Evolutionary conservation across 2,113 vertebrate species (phyloP), one percentile per base, ranked within the genome.

Genomic region (Rousettus leschenaultii): DNA sequence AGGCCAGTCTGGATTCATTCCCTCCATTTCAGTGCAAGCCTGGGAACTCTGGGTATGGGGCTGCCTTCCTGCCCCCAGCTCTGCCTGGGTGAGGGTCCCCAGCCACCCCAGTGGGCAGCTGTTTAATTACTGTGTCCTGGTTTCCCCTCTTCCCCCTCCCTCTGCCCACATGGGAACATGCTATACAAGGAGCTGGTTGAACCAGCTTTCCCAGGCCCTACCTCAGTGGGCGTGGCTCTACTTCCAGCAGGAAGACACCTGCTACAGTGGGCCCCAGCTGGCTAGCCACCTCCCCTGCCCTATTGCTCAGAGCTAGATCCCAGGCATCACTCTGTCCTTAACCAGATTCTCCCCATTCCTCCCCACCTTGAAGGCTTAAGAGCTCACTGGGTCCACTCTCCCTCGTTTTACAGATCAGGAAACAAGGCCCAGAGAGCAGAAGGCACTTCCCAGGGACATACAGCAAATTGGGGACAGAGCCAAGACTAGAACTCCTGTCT

Each of bases 171-270:
- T 48, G 78, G 75, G 57, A 95, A 75, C 77, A 87, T 0, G 3
- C 80, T 65, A 82, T 35, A 45, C 13, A 11, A 88, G 93, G 66
- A 98, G 95, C 96, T 94, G 89, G 97, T 94, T 78, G 19, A 96
- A 98, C 97, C 95, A 95, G 97, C 95, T 97, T 82, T 94, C 94
- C 97, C 89, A 94, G 96, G 82, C 57, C 70, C 21, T 13, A 28
- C 55, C 1, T 13, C 11, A 57, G 80, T n/a, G 43, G 55, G 28
- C 18, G 7, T 40, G 82, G 77, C 59, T 89, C 85, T 21, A 82
- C 77, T 95, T 97, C 87, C 4, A 0, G 83, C 86, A 86, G 38
- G 68, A 61, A 79, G 30, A 89, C 66, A 85, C 75, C 78, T 88
- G 85, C 53, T 88, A 93, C 68, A 66, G 48, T 51, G 66, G 68